Base-by-base conservation (phyloP, 2,797 vertebrate genomes). In the Gallinago solitaria region DNA sequence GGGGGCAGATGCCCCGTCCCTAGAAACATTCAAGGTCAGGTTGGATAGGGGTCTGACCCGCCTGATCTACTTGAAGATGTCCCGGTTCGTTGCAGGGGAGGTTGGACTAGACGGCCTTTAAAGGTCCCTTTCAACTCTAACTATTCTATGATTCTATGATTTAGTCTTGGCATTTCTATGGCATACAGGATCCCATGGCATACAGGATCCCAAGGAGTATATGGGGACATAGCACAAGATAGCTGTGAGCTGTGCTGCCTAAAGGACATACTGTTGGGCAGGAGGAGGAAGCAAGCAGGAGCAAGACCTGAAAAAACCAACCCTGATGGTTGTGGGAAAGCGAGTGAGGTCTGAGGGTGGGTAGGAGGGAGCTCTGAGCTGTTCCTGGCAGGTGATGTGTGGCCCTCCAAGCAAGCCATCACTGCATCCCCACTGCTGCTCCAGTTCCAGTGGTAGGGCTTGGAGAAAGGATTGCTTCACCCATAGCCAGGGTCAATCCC, bases 341-440 rank as follows among this genome's bases (percentile, higher is more conserved):
- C 1, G 2, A 54, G 15, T 2, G 5, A 47, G 14, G 21, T 61
- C 45, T 51, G 25, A 6, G 8, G 19, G 9, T 19, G 48, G 48
- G 32, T 57, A 21, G 12, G 15, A 63, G 24, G 39, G 18, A 78
- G 33, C 32, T 78, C 63, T 37, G 61, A 86, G 47, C 21, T 9
- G 11, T 24, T 21, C 47, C 77, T 45, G 32, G 5, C 33, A 59
- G 39, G 37, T 23, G 35, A 80, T 9, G 2, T 2, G 6, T 2
- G 15, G 16, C 8, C 3, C 4, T 39, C 33, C 0, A 1, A 67
- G 67, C 23, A 69, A 43, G 32, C 23, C 7, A 2, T 7, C 2
- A 0, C 33, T 30, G 33, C 51, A 25, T 65, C 51, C 37, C 23
- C 25, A 17, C 11, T 25, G 37, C 41, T 41, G 12, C 20, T 60